phyloP scores from a whole-genome alignment of 1,140 invertebrate species.

The Microplitis demolitor region DNA sequence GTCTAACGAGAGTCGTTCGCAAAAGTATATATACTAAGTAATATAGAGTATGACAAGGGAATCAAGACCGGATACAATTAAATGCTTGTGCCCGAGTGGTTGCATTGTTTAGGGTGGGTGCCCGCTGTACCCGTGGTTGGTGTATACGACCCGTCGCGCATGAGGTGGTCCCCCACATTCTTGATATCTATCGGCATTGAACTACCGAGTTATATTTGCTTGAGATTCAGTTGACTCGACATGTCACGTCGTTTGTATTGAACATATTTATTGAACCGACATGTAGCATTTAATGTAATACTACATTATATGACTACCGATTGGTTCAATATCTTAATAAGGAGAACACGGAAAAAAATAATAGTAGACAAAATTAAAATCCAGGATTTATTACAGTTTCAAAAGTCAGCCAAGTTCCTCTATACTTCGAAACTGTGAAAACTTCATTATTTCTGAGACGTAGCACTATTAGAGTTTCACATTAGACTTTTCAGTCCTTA shows the following conservation, averaged over 20 bases:
- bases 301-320: not conserved
- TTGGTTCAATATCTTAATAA: not conserved
- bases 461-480: too few species aligned
- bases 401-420: too few species aligned
- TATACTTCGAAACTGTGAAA: too few species aligned
- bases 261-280: conserved; percentile 44
- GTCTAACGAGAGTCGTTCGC: conserved; percentile 17
- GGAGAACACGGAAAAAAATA: not conserved
- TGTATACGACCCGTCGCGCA: not conserved
- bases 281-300: conserved; percentile 11
- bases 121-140: conserved; percentile 18
- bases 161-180: conserved; percentile 5
- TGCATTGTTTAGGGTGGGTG: conserved; percentile 42
- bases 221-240: conserved; percentile 41
- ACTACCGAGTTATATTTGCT: conserved; percentile 30
- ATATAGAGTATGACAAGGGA: conserved; percentile 15
- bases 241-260: conserved; percentile 15
- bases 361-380: too few species aligned
- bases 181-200: conserved; percentile 31
- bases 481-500: too few species aligned
- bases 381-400: too few species aligned
- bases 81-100: conserved; percentile 47
- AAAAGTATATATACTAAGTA: conserved; percentile 1
- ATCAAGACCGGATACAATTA: conserved; percentile 49
- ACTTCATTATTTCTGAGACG: too few species aligned